Base-by-base conservation (phyloP, 2,888 invertebrate species). In the Luperina nickerlii region DNA sequence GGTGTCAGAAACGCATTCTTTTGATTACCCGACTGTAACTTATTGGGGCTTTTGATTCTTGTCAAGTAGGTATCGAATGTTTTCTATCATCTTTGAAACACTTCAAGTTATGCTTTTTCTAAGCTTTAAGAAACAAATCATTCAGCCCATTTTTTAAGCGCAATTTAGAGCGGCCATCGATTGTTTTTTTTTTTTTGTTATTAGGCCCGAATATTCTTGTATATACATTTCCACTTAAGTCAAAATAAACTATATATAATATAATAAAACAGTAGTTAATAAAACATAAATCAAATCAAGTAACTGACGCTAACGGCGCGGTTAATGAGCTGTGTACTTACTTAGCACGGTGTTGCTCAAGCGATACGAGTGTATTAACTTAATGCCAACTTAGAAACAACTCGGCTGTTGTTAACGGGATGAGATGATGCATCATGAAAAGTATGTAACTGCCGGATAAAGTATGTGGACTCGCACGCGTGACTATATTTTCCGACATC, bases 241-340 rank as follows among this genome's bases (percentile, higher is more conserved):
- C 42, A 62, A 42, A 63, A 74, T 42, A 66, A 74, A 42, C 18
- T 15, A 66, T 62, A 45, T 60, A 75, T 45, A 48, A 48, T 48
- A 13, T 76, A 54, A 45, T 75, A 57, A 72, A 72, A 51, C 20
- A 48, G 60, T 54, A 54, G 20, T 77, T 71, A 63, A 63, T 45
- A 62, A 20, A 27, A 48, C 42, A 84, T 81, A 81, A 84, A 87
- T 84, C 74, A 81, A 84, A 87, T 84, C 76, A 81, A 76, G 9
- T n/a, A 57, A 88, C 68, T 57, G 72, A 84, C 42, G n/a, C 60
- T 74, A 78, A 84, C 72, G 78, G 65, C n/a, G 63, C 18, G 73
- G 72, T 81, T 81, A 84, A 87, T 87, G 87, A 89, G 79, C 77
- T 78, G 81, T 73, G 75, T 76, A 75, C 76, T 81, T 76, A 82